Base-by-base conservation (phyloP, 2,113 vertebrate genomes). In the Hippocampus mohnikei region DNA sequence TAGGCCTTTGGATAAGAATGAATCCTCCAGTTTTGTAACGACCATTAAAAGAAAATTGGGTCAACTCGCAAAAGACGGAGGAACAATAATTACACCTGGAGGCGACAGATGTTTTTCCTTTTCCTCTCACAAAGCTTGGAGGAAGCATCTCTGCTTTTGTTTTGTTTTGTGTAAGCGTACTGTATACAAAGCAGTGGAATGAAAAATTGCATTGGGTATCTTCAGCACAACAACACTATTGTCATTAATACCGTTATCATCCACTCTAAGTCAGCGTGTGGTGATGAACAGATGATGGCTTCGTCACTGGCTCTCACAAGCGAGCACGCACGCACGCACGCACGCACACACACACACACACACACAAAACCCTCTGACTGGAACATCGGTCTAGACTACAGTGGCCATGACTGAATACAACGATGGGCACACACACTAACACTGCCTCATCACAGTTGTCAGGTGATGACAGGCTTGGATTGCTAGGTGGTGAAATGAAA, bases 401-500 rank as follows among this genome's bases (percentile, higher is more conserved):
- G 20, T 21, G 25, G 48, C 68, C 72, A 71, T 74, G 75, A 77
- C 65, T 76, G 33, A 78, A 74, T 29, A 41, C 53, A 59, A 79
- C 60, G 48, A 66, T 10, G 58, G 56, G 76, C 65, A 64, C 27
- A 27, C 61, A 67, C 27, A 27, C 65, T 42, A 1, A 37, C 64
- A 66, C 46, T 62, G 25, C 20, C 64, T 0, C 77, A 60, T 78
- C 66, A 44, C 77, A 87, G 75, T 77, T 83, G 81, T 71, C 75
- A 77, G 68, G 64, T 74, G 76, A 78, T 84, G 83, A 88, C 80
- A 84, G 79, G 66, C 81, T 71, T 1, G 16, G 71, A 71, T 87
- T 84, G 83, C 81, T 77, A 72, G 58, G 52, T 62, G 70, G 64
- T 72, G 44, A 69, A 52, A 76, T 58, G 67, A 44, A 73, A 70